Percentiles rank a stretch among this genome's conserved stretches.
Conservation (phyloP, 2,797 vertebrate genomes). For the Peromyscus melanophrys region DNA sequence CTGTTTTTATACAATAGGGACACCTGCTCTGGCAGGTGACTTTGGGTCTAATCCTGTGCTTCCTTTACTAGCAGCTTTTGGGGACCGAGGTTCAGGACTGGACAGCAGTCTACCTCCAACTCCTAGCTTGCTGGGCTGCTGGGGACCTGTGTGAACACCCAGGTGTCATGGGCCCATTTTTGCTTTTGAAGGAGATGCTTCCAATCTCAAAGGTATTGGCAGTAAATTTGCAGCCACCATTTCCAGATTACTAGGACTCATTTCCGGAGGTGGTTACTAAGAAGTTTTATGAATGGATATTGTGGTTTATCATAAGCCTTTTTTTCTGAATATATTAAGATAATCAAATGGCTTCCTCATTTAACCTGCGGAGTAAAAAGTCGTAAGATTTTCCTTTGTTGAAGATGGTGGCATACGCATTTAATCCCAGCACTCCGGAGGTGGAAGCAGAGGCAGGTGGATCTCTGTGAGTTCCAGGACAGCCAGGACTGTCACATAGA, state of each 20-base stretch:
- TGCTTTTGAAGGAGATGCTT: not conserved
- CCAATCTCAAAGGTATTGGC: not conserved
- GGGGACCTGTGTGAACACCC: not conserved
- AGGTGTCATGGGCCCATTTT: not conserved
- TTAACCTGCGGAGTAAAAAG: not conserved
- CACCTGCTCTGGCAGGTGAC: not conserved
- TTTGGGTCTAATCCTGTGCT: not conserved
- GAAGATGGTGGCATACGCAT: not conserved
- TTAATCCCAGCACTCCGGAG: not conserved
- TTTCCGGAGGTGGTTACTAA: not conserved
- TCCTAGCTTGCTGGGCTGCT: not conserved
- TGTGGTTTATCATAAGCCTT: not conserved
- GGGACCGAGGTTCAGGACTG: not conserved
- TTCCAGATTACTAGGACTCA: not conserved
- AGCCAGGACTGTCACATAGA: not conserved
- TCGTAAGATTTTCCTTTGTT: not conserved
- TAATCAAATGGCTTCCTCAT: not conserved
- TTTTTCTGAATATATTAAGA: not conserved
- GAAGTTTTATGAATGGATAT: not conserved
- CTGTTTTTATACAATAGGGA: not conserved
- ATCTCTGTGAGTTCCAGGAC: not conserved
- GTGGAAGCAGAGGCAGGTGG: not conserved
- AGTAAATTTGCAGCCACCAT: not conserved
- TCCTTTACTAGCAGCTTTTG: not conserved
- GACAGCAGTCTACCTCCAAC: not conserved